Evolutionary conservation across 2,888 invertebrate species (phyloP), one percentile per base, ranked within the genome.

Genomic region (Drosophila nigricruria): DNA sequence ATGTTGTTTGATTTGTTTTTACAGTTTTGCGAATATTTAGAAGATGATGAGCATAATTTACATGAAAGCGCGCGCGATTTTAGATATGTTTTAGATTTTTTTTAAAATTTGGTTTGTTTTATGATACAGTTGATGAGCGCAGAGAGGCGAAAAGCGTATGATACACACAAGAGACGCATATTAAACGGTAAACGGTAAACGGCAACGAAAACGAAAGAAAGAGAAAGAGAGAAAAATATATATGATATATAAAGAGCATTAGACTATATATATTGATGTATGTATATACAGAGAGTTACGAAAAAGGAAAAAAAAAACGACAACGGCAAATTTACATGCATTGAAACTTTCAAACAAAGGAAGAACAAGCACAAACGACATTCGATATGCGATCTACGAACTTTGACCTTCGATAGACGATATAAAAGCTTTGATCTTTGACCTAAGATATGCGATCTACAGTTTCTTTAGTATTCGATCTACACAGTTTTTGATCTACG

Each of bases 291-390:
- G 50, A 34, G 23, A 23, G 27, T 54, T 47, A 27, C 45, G n/a
- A n/a, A n/a, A n/a, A 27, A 18, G n/a, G n/a, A 30, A 30, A 12
- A 59, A 42, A 9, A 18, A 4, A 18, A 40, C 2, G 23, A 16
- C 10, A 58, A 49, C 36, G 47, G 45, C 63, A 63, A 32, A 56
- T 20, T 16, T 25, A 60, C 56, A 60, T 63, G 25, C 57, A 34
- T 20, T 63, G 32, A 32, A 61, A 40, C 45, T 54, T 12, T 27
- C 10, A 49, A 49, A 49, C 30, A 49, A 49, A 27, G n/a, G 40
- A n/a, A 18, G n/a, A 30, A 40, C 54, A 54, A 36, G 43, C 30
- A 52, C 18, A 36, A n/a, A 16, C 10, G 79, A 87, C 61, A 95
- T 20, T 49, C 30, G 18, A 32, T 20, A 20, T 32, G 32, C 14